Conservation (phyloP, 2,113 vertebrate genomes). For the Progne subis region DNA sequence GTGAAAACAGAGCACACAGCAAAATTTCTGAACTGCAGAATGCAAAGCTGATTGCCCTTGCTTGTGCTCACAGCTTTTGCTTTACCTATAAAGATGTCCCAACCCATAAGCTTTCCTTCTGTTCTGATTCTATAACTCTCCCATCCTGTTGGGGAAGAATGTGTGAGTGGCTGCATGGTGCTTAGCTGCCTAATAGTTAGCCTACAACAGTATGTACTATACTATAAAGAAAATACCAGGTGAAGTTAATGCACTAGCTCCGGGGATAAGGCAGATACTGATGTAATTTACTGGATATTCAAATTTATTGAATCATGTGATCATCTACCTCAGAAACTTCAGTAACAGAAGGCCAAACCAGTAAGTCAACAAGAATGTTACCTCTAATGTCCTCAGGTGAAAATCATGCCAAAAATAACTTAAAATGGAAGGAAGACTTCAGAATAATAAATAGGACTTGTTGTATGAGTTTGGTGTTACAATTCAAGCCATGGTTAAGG, state of each 20-base stretch:
- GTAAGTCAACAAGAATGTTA: background rate
- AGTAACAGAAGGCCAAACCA: background rate
- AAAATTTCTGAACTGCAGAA: background rate
- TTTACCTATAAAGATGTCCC: background rate
- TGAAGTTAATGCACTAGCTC: background rate
- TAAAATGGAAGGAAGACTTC: background rate
- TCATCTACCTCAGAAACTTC: background rate
- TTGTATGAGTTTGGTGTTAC: background rate
- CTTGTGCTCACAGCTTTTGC: background rate
- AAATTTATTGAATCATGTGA: background rate
- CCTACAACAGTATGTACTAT: background rate
- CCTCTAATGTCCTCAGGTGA: background rate
- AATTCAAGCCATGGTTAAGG: background rate
- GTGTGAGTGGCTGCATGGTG: background rate
- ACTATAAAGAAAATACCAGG: background rate
- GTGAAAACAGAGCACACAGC: background rate
- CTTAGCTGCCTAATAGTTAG: background rate
- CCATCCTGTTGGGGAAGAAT: background rate
- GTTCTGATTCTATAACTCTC: background rate
- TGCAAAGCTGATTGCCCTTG: background rate
- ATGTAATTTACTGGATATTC: background rate
- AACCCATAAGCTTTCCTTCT: background rate
- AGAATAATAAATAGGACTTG: background rate
- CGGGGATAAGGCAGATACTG: background rate
- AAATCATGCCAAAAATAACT: background rate